Base-by-base conservation (phyloP, 2,113 vertebrate genomes). In the Crotalus viridis region DNA sequence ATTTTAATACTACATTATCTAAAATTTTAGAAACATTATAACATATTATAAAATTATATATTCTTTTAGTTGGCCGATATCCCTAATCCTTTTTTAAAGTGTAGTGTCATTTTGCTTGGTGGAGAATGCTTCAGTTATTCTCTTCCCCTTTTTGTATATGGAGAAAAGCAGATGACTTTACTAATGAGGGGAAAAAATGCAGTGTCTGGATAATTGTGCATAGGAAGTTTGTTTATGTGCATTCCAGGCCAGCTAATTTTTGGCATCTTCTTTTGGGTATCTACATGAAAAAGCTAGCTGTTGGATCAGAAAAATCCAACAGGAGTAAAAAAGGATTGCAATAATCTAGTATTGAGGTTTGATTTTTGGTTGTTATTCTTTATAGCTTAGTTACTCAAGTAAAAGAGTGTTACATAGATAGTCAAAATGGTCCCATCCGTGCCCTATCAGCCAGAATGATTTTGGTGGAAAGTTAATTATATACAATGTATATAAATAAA, bases 41-140 rank as follows among this genome's bases (percentile, higher is more conserved):
- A 59, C 5, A 22, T 94, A 88, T 94, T 90, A 91, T 93, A 89
- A 92, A 94, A 90, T 96, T 96, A 95, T 87, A 94, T 95, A 95
- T 96, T 97, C 95, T 93, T 95, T 87, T 93, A 56, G 24, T 96
- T 94, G 91, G 94, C 93, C 17, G 94, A 64, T 91, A 93, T 26
- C 69, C 96, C 91, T 93, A 94, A 94, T 92, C 93, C 93, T 97
- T 97, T n/a, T 69, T 5, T 28, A 96, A 86, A 0, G 86, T 93
- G 95, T 92, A 93, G 94, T 95, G 94, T 91, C 94, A 88, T 96
- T 95, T 94, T 95, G 86, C 89, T 93, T 0, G 28, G 95, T 94
- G 94, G 95, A 97, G 96, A 96, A 96, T 85, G 89, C 69, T 57
- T 89, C 93, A 89, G 94, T 96, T 96, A 94, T 97, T 96, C 96